Percentiles rank a stretch among this genome's conserved stretches.
phyloP scores from a whole-genome alignment of 2,113 vertebrate genomes.

The Syngnathus scovelli region DNA sequence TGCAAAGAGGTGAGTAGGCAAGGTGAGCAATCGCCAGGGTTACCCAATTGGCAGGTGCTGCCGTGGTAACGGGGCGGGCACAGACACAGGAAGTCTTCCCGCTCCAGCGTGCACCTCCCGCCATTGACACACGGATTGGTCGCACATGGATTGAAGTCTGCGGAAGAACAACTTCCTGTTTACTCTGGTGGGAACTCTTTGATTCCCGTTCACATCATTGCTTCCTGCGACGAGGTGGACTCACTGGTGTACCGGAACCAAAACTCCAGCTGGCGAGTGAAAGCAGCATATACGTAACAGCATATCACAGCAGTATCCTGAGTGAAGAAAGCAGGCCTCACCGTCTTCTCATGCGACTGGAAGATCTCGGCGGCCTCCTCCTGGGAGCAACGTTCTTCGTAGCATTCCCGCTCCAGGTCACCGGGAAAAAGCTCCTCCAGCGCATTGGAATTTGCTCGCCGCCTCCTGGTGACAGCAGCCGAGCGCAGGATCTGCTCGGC shows the following conservation, averaged over 20 bases:
- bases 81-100: conserved; percentile 43
- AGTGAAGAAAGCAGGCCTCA: conserved; percentile 33
- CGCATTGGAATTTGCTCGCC: conserved; percentile 67
- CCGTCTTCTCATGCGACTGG: conserved; percentile 75
- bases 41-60: conserved; percentile 46
- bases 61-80: conserved; percentile 53
- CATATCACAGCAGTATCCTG: background rate
- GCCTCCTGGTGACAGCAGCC: conserved; percentile 52
- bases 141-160: conserved; percentile 45
- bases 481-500: conserved; percentile 66
- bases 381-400: conserved; percentile 74
- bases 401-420: conserved; percentile 79
- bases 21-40: background rate
- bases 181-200: background rate
- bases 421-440: conserved; percentile 78
- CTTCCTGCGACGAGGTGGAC: conserved; percentile 27
- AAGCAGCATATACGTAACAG: background rate
- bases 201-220: background rate
- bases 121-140: conserved; percentile 52
- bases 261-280: conserved; percentile 77
- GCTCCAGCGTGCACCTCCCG: conserved; percentile 43
- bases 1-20: no score
- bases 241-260: conserved; percentile 79
- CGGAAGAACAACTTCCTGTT: background rate
- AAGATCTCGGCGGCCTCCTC: conserved; percentile 82